phyloP scores from a whole-genome alignment of 2,113 vertebrate genomes.

The Otocyon megalotis region DNA sequence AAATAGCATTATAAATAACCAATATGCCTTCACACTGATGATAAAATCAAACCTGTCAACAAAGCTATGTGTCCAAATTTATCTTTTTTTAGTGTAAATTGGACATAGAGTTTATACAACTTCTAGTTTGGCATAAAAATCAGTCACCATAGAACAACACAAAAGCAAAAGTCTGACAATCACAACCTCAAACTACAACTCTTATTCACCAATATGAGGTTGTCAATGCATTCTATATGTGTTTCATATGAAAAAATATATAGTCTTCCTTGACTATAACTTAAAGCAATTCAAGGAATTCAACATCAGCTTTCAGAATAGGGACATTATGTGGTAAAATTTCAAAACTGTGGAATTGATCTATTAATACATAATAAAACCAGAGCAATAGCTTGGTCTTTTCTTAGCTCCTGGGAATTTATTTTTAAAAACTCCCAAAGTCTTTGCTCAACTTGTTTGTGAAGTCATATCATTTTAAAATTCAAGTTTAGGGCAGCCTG shows the following conservation, averaged over 20 bases:
- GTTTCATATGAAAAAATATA: constrained; percentile 69
- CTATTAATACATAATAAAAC: background rate
- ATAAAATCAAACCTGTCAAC: constrained; percentile 55
- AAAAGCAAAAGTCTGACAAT: background rate
- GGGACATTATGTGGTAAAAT: constrained; percentile 24
- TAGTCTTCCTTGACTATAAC: constrained; percentile 40
- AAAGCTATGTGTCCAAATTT: background rate
- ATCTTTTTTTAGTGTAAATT: background rate
- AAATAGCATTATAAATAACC: background rate
- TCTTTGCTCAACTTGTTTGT: background rate
- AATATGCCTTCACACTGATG: background rate
- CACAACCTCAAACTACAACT: constrained; percentile 40
- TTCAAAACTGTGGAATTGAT: background rate
- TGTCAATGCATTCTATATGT: constrained; percentile 65
- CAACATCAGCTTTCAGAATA: constrained; percentile 12
- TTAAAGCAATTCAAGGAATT: constrained; percentile 73
- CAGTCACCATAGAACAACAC: background rate
- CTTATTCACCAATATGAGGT: constrained; percentile 54
- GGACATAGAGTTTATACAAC: background rate
- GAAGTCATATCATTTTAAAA: background rate
- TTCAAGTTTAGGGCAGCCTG: background rate
- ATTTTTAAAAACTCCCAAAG: background rate
- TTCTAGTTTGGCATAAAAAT: constrained; percentile 42
- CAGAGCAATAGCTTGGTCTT: background rate
- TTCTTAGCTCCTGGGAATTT: background rate